Conservation (phyloP, 2,797 vertebrate genomes). For the Erethizon dorsatum region DNA sequence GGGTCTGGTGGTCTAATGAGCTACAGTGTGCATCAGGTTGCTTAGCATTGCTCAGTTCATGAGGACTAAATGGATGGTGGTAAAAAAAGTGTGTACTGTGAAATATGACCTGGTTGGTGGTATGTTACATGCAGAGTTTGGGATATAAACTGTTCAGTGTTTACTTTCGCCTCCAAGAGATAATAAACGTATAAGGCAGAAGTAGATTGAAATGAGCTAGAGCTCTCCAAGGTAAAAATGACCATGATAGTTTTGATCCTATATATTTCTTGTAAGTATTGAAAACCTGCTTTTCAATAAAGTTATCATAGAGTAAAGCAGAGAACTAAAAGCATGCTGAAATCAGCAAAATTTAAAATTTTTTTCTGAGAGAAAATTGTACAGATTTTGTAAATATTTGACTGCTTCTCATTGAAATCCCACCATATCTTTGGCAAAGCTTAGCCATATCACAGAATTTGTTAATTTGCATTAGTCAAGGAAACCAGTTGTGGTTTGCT, state of each 20-base stretch:
- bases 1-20: background rate
- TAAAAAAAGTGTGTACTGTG: background rate
- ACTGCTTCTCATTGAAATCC: conserved; percentile 12
- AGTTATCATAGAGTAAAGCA: conserved; percentile 35
- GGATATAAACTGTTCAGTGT: background rate
- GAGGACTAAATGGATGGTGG: background rate
- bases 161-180: conserved; percentile 37
- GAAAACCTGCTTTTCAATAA: conserved; percentile 21
- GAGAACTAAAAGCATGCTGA: conserved; percentile 39
- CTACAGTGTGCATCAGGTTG: background rate
- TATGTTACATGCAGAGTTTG: background rate
- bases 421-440: conserved; percentile 9
- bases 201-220: background rate
- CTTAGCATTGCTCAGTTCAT: background rate
- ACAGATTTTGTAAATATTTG: conserved; percentile 38
- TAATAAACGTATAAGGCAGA: background rate
- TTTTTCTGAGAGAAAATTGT: background rate
- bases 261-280: conserved; percentile 20
- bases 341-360: conserved; percentile 7
- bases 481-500: conserved; percentile 8
- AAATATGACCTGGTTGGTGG: background rate
- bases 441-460: background rate
- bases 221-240: conserved; percentile 6
- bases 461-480: background rate
- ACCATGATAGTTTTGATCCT: background rate